Evolutionary conservation across 2,797 vertebrate species (phyloP).

Genomic region (Hydrolagus colliei): DNA sequence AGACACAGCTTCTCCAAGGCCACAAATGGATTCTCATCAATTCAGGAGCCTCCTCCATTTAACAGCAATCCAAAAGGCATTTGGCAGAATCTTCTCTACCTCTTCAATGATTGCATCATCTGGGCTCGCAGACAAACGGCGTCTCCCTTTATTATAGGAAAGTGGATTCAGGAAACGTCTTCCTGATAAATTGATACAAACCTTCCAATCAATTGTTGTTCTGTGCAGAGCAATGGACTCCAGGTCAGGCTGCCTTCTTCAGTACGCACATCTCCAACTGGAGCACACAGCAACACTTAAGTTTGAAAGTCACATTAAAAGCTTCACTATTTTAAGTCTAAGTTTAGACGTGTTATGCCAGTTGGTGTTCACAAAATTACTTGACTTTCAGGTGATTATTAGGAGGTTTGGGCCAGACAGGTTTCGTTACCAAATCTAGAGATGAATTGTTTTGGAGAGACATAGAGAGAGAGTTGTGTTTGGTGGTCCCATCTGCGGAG

Average conservation of each 20-base stretch:
- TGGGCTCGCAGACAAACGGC: too few species aligned
- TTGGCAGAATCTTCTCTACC: not conserved
- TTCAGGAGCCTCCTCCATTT: not conserved
- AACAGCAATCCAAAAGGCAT: not conserved
- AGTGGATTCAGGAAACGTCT: not conserved
- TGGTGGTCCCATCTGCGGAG: too few species aligned
- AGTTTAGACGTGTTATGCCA: not conserved
- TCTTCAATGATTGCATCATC: not conserved
- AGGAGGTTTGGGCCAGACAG: too few species aligned
- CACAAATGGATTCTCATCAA: not conserved
- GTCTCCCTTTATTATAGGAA: conserved; percentile 2
- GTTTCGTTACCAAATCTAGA: too few species aligned
- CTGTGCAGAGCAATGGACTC: not conserved
- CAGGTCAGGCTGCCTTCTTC: not conserved
- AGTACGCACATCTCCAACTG: not conserved
- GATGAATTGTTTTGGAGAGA: too few species aligned
- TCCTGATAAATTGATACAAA: not conserved
- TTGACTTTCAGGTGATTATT: too few species aligned
- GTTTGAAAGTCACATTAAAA: not conserved
- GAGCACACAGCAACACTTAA: not conserved
- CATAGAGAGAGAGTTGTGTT: too few species aligned
- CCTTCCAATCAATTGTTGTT: not conserved
- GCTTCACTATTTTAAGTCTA: not conserved
- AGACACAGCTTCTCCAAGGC: not conserved
- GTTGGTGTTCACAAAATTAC: too few species aligned